Conservation (phyloP, 2,797 vertebrate genomes). For the Eupleurogrammus muticus region DNA sequence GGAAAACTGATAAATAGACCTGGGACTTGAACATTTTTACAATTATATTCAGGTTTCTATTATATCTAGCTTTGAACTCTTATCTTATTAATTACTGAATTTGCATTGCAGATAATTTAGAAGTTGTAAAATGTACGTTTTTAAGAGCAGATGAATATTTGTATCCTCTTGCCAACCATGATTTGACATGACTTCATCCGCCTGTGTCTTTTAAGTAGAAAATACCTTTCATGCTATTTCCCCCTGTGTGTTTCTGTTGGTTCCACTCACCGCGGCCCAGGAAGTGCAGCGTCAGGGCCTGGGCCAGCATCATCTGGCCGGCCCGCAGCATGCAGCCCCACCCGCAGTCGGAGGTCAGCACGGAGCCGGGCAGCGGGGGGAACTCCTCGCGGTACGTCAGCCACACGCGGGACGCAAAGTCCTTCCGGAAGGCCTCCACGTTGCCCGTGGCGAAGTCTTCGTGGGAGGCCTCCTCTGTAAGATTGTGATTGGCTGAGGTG, state of each 20-base stretch:
- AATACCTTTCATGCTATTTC: too few species aligned
- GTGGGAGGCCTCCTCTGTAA: constrained; percentile 65
- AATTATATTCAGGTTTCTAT: too few species aligned
- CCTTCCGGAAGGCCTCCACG: constrained; percentile 92
- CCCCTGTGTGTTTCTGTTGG: too few species aligned
- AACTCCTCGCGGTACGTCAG: constrained; percentile 95
- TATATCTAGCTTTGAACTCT: too few species aligned
- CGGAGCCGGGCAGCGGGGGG: constrained; percentile 88
- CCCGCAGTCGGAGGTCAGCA: constrained; percentile 93
- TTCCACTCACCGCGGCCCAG: constrained; percentile 94
- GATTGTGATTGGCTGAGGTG: constrained; percentile 76
- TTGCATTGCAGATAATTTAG: too few species aligned
- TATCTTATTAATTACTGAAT: too few species aligned
- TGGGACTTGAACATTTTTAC: too few species aligned
- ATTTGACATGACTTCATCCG: too few species aligned
- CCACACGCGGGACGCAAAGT: constrained; percentile 96
- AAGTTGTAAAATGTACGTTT: too few species aligned
- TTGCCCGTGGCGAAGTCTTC: constrained; percentile 82
- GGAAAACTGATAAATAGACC: too few species aligned
- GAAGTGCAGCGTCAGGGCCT: constrained; percentile 92
- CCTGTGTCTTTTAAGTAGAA: background rate
- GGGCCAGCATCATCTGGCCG: constrained; percentile 97
- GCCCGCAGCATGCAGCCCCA: constrained; percentile 97
- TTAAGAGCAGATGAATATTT: too few species aligned
- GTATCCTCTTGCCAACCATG: too few species aligned